Conservation (phyloP, 2,888 invertebrate species). For the Scaptodrosophila latifasciaeformis region DNA sequence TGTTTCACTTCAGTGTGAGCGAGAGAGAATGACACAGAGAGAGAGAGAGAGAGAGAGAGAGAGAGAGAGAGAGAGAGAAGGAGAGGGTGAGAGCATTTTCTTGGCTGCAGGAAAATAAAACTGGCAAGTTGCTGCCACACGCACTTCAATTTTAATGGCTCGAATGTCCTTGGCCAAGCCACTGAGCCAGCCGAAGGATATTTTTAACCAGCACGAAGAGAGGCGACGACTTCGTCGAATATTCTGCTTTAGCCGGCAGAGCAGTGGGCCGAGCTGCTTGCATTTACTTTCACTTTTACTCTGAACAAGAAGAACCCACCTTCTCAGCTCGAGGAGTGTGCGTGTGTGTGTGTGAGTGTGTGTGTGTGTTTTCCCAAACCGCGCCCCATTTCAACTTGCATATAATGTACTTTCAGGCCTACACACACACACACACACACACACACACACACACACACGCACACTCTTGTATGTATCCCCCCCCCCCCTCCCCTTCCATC, state of each 20-base stretch:
- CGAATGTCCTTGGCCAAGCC: slow-evolving; percentile 74
- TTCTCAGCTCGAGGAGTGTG: too few relatives aligned
- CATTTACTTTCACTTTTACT: slow-evolving; percentile 66
- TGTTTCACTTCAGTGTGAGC: not conserved
- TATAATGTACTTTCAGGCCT: slow-evolving; percentile 60
- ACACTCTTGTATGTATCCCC: too few relatives aligned
- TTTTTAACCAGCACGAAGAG: slow-evolving; percentile 29
- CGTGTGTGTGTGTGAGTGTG: too few relatives aligned
- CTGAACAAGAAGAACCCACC: not conserved
- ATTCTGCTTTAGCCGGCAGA: too few relatives aligned
- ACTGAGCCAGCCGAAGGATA: slow-evolving; percentile 69
- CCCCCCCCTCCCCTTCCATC: too few relatives aligned
- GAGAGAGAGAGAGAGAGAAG: slow-evolving; percentile 15
- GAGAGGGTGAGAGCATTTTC: slow-evolving; percentile 4
- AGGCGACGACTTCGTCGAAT: slow-evolving; percentile 27
- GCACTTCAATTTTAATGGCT: slow-evolving; percentile 71
- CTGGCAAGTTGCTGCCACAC: slow-evolving; percentile 11
- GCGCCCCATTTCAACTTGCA: too few relatives aligned
- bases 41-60: slow-evolving; percentile 13
- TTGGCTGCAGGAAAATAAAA: slow-evolving; percentile 51
- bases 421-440: not conserved
- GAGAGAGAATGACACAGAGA: slow-evolving; percentile 8
- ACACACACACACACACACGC: too few relatives aligned
- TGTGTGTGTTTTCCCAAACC: not conserved
- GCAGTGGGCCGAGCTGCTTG: slow-evolving; percentile 41